Percentiles rank a stretch among this genome's conserved stretches.
Evolutionary conservation across 2,113 vertebrate species (phyloP).

Genomic region (Hystrix brachyura): DNA sequence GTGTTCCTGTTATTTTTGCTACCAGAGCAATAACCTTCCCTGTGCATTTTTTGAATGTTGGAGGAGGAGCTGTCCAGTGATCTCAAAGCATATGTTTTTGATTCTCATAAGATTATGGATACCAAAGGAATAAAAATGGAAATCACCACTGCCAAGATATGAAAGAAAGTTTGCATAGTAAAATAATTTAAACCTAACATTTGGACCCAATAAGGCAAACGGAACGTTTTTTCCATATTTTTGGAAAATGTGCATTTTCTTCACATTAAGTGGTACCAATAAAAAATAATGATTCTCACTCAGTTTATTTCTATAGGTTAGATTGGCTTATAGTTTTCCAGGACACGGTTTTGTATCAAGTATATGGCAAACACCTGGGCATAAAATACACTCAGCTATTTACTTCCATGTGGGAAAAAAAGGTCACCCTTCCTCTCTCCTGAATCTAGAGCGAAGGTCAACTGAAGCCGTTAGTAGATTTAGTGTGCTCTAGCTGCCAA

Average conservation of each 20-base stretch:
- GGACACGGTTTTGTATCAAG: slow-evolving; percentile 90
- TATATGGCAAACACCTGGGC: slow-evolving; percentile 91
- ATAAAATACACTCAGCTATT: slow-evolving; percentile 88
- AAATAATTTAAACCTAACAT: slow-evolving; percentile 94
- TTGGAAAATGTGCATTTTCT: slow-evolving; percentile 92
- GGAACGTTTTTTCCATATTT: slow-evolving; percentile 92
- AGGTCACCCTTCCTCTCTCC: slow-evolving; percentile 69
- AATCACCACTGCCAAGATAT: slow-evolving; percentile 94
- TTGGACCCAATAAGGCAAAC: slow-evolving; percentile 93
- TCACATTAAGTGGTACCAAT: slow-evolving; percentile 93
- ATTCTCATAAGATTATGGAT: slow-evolving; percentile 94
- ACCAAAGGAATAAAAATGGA: slow-evolving; percentile 95
- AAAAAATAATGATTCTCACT: slow-evolving; percentile 95
- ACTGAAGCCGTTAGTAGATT: slow-evolving; percentile 65
- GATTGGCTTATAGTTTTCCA: slow-evolving; percentile 92
- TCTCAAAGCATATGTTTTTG: slow-evolving; percentile 93
- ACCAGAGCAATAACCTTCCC: slow-evolving; percentile 84
- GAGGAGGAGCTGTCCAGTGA: slow-evolving; percentile 90
- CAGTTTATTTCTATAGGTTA: slow-evolving; percentile 93
- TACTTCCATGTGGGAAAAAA: slow-evolving; percentile 84
- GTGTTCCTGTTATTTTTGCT: slow-evolving; percentile 83
- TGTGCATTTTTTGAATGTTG: slow-evolving; percentile 86
- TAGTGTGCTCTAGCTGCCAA: slow-evolving; percentile 5
- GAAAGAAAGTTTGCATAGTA: slow-evolving; percentile 93
- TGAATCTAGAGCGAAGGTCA: slow-evolving; percentile 80